Conservation (phyloP, 2,113 vertebrate species). For the Cololabis saira region DNA sequence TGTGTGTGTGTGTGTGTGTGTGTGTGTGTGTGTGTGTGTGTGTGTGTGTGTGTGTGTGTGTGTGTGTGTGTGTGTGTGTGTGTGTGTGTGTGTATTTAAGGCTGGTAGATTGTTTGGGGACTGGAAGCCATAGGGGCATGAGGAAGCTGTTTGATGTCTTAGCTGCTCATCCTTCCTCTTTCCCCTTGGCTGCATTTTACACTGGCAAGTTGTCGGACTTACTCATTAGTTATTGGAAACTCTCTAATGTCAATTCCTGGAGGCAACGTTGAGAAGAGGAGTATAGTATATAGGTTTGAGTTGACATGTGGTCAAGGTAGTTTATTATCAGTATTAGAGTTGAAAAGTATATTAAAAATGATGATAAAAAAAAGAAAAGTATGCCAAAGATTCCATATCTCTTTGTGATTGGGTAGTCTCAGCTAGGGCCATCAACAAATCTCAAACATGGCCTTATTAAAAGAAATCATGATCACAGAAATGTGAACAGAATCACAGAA, state of each 20-base stretch:
- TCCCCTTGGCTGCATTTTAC: constrained; percentile 60
- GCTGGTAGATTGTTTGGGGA: constrained; percentile 18
- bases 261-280: constrained; percentile 46
- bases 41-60: constrained; percentile 5
- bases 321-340: constrained; percentile 23
- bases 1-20: constrained; percentile 4
- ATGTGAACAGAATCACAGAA: too few species aligned
- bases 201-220: constrained; percentile 41
- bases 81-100: constrained; percentile 17
- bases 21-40: constrained; percentile 12
- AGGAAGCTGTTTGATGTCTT: constrained; percentile 62
- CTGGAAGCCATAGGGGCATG: constrained; percentile 46
- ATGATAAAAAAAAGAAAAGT: too few species aligned
- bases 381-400: neutral
- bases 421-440: too few species aligned
- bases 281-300: constrained; percentile 40
- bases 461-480: too few species aligned
- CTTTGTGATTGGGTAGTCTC: neutral
- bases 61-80: constrained; percentile 5
- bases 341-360: neutral
- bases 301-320: constrained; percentile 20
- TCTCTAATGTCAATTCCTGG: constrained; percentile 50
- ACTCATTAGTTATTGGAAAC: constrained; percentile 66
- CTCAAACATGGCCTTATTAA: too few species aligned
- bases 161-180: constrained; percentile 53